Evolutionary conservation across 2,797 vertebrate species (phyloP).

Genomic region (Neosilurus hyrtlii): DNA sequence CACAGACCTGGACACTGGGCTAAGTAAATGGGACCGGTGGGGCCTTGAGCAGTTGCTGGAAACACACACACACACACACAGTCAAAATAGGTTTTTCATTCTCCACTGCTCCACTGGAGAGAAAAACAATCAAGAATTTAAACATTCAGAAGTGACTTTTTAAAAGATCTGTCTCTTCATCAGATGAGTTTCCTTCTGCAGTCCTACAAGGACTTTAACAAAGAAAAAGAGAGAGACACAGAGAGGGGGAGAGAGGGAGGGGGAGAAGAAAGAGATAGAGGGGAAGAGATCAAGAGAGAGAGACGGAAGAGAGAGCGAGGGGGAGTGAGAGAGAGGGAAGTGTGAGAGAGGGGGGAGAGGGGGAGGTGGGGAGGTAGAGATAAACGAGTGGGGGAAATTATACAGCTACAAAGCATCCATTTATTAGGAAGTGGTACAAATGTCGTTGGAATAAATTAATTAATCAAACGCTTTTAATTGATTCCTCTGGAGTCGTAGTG

Average conservation of each 20-base stretch:
- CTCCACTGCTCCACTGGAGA: slow-evolving; percentile 31
- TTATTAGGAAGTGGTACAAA: slow-evolving; percentile 67
- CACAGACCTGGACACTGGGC: slow-evolving; percentile 77
- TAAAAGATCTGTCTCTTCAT: too few species aligned
- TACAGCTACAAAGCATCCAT: slow-evolving; percentile 49
- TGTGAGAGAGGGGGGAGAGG: too few species aligned
- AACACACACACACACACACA: slow-evolving; percentile 18
- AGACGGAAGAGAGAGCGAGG: background rate
- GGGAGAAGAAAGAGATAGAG: too few species aligned
- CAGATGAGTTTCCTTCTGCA: too few species aligned
- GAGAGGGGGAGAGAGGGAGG: too few species aligned
- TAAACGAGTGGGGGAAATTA: slow-evolving; percentile 38
- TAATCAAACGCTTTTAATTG: slow-evolving; percentile 80
- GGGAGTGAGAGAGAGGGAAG: background rate
- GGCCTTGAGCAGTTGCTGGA: slow-evolving; percentile 57
- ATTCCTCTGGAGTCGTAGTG: slow-evolving; percentile 86
- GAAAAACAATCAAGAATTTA: background rate
- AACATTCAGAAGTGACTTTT: too few species aligned
- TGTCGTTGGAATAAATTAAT: slow-evolving; percentile 74
- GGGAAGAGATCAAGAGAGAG: too few species aligned
- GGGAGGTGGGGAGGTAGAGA: slow-evolving; percentile 24
- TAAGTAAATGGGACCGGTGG: slow-evolving; percentile 82
- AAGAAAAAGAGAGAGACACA: too few species aligned
- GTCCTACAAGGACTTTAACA: too few species aligned
- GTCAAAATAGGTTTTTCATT: slow-evolving; percentile 55